Conservation (phyloP, 2,113 vertebrate species). For the Petaurus breviceps region DNA sequence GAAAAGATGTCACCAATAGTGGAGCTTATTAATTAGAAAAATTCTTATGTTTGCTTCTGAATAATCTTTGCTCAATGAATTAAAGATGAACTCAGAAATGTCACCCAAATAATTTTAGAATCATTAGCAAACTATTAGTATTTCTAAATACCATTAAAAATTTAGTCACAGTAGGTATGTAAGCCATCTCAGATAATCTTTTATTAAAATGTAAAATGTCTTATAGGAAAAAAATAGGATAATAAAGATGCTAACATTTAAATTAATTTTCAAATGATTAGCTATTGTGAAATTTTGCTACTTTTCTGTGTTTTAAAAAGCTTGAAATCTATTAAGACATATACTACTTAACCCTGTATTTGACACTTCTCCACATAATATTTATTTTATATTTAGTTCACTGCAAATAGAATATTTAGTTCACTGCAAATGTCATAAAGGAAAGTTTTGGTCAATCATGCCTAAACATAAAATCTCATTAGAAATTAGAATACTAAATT, state of each 20-base stretch:
- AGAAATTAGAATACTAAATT: not conserved
- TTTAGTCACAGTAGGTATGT: not conserved
- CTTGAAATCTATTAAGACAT: not conserved
- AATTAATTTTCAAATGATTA: slow-evolving; percentile 27
- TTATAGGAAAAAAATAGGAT: slow-evolving; percentile 20
- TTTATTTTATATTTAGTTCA: not conserved
- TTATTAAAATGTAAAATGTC: slow-evolving; percentile 7
- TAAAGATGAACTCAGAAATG: slow-evolving; percentile 53
- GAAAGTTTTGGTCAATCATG: not conserved
- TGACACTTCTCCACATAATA: not conserved
- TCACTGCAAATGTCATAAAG: not conserved
- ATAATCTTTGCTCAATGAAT: not conserved
- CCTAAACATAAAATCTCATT: slow-evolving; percentile 19
- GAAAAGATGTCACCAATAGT: slow-evolving; percentile 53
- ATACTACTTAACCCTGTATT: not conserved
- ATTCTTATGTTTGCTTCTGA: slow-evolving; percentile 34
- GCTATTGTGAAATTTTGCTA: not conserved
- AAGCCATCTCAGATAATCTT: not conserved
- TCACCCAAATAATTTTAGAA: slow-evolving; percentile 29
- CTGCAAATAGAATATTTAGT: not conserved
- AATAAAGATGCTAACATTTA: slow-evolving; percentile 15
- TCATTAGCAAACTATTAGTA: not conserved
- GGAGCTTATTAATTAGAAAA: slow-evolving; percentile 73
- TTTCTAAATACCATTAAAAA: slow-evolving; percentile 6
- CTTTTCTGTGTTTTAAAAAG: not conserved